Evolutionary conservation across 2,113 vertebrate species (phyloP), one percentile per base, ranked within the genome.

Genomic region (Cyprinodon tularosa): DNA sequence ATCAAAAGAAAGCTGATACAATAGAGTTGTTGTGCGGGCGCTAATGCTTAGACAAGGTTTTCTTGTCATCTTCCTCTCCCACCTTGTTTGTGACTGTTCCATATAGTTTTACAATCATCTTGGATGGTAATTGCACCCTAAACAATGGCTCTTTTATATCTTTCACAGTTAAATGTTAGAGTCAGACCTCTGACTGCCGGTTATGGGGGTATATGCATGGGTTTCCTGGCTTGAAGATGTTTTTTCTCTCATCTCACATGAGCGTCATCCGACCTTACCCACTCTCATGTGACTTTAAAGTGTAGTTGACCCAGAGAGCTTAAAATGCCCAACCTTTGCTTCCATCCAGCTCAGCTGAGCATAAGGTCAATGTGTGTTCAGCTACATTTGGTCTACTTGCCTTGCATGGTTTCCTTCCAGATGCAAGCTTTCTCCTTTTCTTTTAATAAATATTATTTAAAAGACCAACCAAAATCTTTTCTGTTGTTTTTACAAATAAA

Each of bases 121-220:
- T 53, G 68, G 65, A 82, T 77, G 77, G 76, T 82, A 82, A 79
- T 71, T 64, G 14, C 42, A 67, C 62, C 69, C 59, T 29, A 66
- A 88, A 89, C 84, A 91, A 85, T 88, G 13, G 48, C 38, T 82
- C 76, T 70, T 85, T 87, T 81, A 76, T 82, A 36, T 68, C 73
- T 82, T 61, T 47, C 39, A 38, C 38, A 42, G 61, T 72, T 44
- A 13, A 38, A 48, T 12, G 37, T 12, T 40, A 29, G 60, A 47
- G 70, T 72, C 60, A 47, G 44, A 61, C 22, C 40, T 15, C 59
- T 10, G 1, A 71, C 66, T 66, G 71, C 47, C 63, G 71, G 68
- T 82, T 71, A 71, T 45, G 60, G 82, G 67, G 50, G 67, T 72
- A 60, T 71, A 50, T 53, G 59, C 44, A 66, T 2, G 13, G 38